A percentile compares a stretch with the other conserved stretches of the same genome.
Evolutionary conservation across 2,797 vertebrate species (phyloP).

Genomic region (Rhynchonycteris naso): DNA sequence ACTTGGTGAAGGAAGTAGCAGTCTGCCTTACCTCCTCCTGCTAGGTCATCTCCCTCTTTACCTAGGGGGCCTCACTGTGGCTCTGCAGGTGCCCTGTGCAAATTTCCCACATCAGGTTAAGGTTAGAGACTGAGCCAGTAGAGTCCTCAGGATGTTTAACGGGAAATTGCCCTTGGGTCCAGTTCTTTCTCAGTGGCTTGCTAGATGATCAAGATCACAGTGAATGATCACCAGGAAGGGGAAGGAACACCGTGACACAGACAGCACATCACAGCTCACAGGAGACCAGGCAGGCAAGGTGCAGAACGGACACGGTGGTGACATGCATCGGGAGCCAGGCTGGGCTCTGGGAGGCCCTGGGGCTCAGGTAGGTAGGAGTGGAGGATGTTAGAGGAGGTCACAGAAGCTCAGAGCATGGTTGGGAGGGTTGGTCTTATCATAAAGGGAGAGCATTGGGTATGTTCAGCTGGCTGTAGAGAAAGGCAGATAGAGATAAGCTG

Average conservation of each 20-base stretch:
- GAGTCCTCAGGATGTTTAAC: constrained; percentile 45
- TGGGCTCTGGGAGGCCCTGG: too few species aligned
- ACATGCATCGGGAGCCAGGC: too few species aligned
- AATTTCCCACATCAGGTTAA: neutral
- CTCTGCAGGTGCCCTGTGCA: neutral
- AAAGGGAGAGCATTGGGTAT: constrained; percentile 97
- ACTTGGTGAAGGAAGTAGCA: neutral
- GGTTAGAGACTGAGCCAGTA: neutral
- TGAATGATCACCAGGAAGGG: too few species aligned
- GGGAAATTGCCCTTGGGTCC: too few species aligned
- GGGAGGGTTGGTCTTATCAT: constrained; percentile 96
- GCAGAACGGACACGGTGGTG: too few species aligned
- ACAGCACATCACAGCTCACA: too few species aligned
- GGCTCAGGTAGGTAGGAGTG: too few species aligned
- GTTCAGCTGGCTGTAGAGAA: constrained; percentile 99
- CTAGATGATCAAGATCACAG: too few species aligned
- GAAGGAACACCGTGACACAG: too few species aligned
- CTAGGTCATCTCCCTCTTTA: neutral
- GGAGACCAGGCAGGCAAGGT: too few species aligned
- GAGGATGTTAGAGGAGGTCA: constrained; percentile 84
- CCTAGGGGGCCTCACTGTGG: neutral
- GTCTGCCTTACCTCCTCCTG: fast-evolving
- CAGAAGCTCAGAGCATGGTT: constrained; percentile 86
- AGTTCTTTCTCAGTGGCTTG: too few species aligned
- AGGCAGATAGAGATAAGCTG: constrained; percentile 99